phyloP scores from a whole-genome alignment of 2,888 invertebrate genomes.

The Pediacus dermestoides region DNA sequence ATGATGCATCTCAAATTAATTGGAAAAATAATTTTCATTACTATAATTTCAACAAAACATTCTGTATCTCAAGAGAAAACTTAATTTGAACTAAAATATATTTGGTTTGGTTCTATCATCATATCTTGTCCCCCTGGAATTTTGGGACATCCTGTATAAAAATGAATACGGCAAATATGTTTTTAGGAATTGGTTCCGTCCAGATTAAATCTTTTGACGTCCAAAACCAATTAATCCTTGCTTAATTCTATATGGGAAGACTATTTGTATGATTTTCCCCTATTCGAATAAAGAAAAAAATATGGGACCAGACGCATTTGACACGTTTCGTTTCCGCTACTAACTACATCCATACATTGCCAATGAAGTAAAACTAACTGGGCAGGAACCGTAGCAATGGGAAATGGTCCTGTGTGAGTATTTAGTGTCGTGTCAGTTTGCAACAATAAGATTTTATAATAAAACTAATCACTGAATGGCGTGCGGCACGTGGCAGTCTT shows the following conservation, averaged over 20 bases:
- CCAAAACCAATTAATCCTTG: neutral
- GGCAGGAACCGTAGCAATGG: conserved; percentile 27
- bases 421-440: conserved; percentile 22
- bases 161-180: too few relatives aligned
- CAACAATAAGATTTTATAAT: conserved; percentile 36
- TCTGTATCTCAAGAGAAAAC: too few relatives aligned
- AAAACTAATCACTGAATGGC: conserved; percentile 42
- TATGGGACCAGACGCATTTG: conserved; percentile 13
- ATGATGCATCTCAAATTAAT: too few relatives aligned
- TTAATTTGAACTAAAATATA: too few relatives aligned
- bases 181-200: too few relatives aligned
- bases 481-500: conserved; percentile 39
- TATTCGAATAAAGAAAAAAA: conserved; percentile 1
- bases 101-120: too few relatives aligned
- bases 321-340: conserved; percentile 32
- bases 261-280: neutral
- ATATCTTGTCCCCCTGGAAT: too few relatives aligned
- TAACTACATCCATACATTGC: conserved; percentile 32
- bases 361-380: conserved; percentile 34
- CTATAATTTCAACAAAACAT: too few relatives aligned
- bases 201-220: neutral
- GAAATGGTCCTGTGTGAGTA: conserved; percentile 12
- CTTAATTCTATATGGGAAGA: neutral
- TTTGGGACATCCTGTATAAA: too few relatives aligned
- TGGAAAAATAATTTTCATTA: too few relatives aligned